Percentiles rank a stretch among this genome's conserved stretches.
Evolutionary conservation across 2,113 vertebrate species (phyloP).

Genomic region (Tor tambroides): DNA sequence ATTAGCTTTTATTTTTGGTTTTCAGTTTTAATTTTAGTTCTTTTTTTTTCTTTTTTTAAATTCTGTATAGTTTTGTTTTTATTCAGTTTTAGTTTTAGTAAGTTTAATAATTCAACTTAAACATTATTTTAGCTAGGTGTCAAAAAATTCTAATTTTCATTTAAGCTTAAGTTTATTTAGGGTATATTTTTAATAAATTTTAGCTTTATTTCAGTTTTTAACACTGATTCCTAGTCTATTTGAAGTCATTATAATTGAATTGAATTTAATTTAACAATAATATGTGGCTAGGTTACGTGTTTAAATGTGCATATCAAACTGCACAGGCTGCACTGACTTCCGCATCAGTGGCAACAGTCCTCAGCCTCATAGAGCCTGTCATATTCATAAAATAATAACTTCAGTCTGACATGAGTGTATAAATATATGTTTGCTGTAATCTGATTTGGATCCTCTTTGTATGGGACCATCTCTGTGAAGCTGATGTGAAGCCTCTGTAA

Average conservation of each 20-base stretch:
- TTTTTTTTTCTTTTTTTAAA: too few relatives aligned
- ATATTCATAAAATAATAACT: background rate
- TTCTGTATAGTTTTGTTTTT: too few relatives aligned
- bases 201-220: background rate
- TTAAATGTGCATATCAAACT: background rate
- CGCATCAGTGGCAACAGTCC: background rate
- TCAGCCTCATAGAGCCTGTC: background rate
- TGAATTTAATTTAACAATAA: background rate
- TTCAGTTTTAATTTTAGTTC: too few relatives aligned
- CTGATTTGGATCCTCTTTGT: background rate
- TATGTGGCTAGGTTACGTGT: background rate
- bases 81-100: too few relatives aligned
- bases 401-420: background rate
- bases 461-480: background rate
- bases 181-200: background rate
- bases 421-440: slow-evolving; percentile 4
- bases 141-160: too few relatives aligned
- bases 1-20: too few relatives aligned
- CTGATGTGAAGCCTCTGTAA: background rate
- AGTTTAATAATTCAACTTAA: too few relatives aligned
- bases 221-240: background rate
- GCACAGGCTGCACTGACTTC: background rate
- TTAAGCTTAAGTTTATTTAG: too few relatives aligned
- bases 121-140: too few relatives aligned
- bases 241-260: background rate